phyloP scores from a whole-genome alignment of 92 coral and sea anemone species.

The Ricordea florida region DNA sequence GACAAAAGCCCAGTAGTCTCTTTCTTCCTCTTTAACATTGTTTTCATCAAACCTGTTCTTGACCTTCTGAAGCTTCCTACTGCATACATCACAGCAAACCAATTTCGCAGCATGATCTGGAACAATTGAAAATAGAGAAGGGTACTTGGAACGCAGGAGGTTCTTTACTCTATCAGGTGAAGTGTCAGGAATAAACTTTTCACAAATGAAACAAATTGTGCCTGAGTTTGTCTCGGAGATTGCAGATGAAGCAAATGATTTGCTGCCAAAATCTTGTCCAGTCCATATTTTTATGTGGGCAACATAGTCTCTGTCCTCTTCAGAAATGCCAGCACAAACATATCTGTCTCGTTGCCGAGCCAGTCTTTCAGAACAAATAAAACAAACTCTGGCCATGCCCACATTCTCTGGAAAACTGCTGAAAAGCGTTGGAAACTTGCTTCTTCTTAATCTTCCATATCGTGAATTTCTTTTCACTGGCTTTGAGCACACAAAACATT shows the following conservation, averaged over 20 bases:
- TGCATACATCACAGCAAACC: conserved; percentile 59
- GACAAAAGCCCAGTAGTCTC: conserved; percentile 70
- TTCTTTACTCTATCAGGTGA: conserved; percentile 41
- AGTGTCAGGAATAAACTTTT: conserved; percentile 33
- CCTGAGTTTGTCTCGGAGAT: not conserved
- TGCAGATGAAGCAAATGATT: conserved; percentile 9
- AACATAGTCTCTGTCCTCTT: conserved; percentile 74
- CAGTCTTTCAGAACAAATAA: conserved; percentile 66
- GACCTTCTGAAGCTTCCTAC: conserved; percentile 66
- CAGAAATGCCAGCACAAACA: conserved; percentile 68
- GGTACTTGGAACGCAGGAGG: conserved; percentile 61
- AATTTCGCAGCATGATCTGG: conserved; percentile 42
- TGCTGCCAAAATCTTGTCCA: conserved; percentile 37
- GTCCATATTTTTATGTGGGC: conserved; percentile 80
- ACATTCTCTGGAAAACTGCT: conserved; percentile 49
- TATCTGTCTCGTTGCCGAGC: conserved; percentile 75
- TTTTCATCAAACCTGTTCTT: conserved; percentile 67
- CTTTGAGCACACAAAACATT: conserved; percentile 73
- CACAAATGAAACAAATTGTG: conserved; percentile 70
- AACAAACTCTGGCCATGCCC: conserved; percentile 71
- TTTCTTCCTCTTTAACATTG: conserved; percentile 51
- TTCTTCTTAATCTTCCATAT: conserved; percentile 64
- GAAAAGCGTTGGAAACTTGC: conserved; percentile 72
- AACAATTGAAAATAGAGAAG: conserved; percentile 59
- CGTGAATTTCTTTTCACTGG: conserved; percentile 40